These are phyloP conservation scores for Rhizomys pruinosus DNA, from an alignment of 2,113 vertebrate genomes.

Conservation along the genomic window DNA sequence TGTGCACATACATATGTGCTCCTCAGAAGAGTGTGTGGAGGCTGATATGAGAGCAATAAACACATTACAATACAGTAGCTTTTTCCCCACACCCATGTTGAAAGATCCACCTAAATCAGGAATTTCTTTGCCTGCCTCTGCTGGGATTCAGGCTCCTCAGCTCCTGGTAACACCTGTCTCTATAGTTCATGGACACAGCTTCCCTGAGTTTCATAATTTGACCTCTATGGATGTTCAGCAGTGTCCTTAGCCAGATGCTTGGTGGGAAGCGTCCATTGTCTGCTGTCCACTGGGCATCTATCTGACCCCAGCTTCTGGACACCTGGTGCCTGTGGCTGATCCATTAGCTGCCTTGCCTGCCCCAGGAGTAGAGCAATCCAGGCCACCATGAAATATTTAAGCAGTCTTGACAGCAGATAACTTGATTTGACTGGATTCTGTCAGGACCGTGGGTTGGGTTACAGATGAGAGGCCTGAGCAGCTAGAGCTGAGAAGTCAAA, in stretches of 20 bases:
- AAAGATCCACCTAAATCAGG: neutral
- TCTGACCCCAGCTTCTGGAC: constrained; percentile 13
- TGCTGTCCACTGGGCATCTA: neutral
- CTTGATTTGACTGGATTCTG: constrained; percentile 64
- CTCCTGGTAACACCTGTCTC: no score
- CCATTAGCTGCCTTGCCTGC: constrained; percentile 45
- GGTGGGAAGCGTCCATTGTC: neutral
- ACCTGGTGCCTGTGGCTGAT: constrained; percentile 60
- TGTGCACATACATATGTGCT: rapidly evolving
- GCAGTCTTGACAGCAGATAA: constrained; percentile 61
- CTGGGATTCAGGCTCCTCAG: no score
- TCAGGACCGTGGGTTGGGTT: constrained; percentile 50
- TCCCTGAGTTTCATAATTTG: neutral
- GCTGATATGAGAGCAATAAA: neutral
- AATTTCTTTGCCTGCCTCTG: no score
- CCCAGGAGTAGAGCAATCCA: constrained; percentile 56
- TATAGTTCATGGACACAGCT: no score
- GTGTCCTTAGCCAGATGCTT: neutral
- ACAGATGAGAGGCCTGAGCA: constrained; percentile 45
- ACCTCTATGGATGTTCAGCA: neutral
- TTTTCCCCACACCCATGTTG: neutral
- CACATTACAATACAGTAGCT: neutral
- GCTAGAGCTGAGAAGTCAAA: constrained; percentile 10
- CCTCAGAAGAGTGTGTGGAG: neutral
- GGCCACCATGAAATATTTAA: constrained; percentile 78